Base-by-base conservation (phyloP, 2,113 vertebrate genomes). In the Perccottus glenii region DNA sequence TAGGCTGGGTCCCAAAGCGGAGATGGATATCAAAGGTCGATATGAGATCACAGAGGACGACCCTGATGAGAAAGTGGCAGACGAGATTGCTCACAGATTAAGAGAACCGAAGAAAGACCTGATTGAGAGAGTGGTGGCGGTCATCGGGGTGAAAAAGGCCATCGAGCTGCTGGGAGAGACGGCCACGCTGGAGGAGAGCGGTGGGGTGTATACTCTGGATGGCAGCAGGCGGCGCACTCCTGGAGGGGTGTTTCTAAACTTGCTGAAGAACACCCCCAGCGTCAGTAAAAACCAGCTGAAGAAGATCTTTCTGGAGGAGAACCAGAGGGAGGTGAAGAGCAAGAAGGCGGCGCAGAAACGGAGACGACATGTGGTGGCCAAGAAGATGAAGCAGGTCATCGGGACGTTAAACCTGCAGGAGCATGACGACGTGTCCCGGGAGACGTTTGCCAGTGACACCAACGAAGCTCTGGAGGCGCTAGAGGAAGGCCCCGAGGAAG, bases 371-470 rank as follows among this genome's bases (percentile, higher is more conserved):
- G 33, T 97, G 19, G 67, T 98, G 58, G 95, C 95, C 9, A 98
- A 96, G 79, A 97, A 97, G 83, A 98, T 99, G 96, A 99, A 99
- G 86, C 94, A 98, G 83, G 97, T 95, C 62, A 96, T 99, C 68
- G 94, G 93, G 89, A 95, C 94, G 4, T 91, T 99, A 5, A 95
- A 97, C 85, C 91, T 99, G 70, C 95, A 98, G 75, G 96, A 98
- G 67, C 94, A 98, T 0, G 96, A 98, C 11, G 96, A 99, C 19
- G 94, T 93, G 8, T 99, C 98, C 59, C 93, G 95, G 80, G 98
- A 99, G 90, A 99, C 98, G 10, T 98, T 99, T 0, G 96, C 98
- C 48, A 98, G 97, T 5, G 97, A 99, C 68, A 98, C 98, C 0
- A 96, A 97, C 0, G 96, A 98, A 82, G 96, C 96, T 6, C 75